Percentiles rank a stretch among this genome's conserved stretches.
These are phyloP conservation scores for Eupeodes corollae DNA, from an alignment of 1,140 invertebrate species.

Conservation along the genomic window DNA sequence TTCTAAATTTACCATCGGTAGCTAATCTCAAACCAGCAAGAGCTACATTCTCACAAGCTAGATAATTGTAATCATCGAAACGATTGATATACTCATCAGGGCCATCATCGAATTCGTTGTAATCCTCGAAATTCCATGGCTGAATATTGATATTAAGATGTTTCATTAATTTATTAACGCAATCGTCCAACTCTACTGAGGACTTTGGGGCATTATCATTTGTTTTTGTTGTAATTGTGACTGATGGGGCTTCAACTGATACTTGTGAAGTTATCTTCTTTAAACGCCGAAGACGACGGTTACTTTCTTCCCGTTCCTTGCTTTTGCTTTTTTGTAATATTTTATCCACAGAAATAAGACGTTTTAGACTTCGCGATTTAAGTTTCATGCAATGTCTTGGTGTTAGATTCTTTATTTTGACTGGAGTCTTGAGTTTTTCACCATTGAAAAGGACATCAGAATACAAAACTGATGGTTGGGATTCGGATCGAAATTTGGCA, in stretches of 20 bases:
- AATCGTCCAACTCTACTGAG: neutral
- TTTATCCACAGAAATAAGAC: conserved; percentile 1
- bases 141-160: conserved; percentile 5
- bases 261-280: no score
- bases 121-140: conserved; percentile 6
- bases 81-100: conserved; percentile 6
- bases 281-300: neutral
- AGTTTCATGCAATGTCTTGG: neutral
- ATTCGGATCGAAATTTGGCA: conserved; percentile 2
- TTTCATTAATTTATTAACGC: neutral
- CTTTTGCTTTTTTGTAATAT: neutral
- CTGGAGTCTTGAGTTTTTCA: neutral
- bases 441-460: conserved; percentile 7
- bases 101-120: neutral
- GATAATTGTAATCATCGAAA: conserved; percentile 9
- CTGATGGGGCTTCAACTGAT: neutral
- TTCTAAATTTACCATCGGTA: no score
- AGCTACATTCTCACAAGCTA: conserved; percentile 8
- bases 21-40: conserved; percentile 7
- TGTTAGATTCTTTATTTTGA: conserved; percentile 7
- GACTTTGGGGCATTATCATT: neutral
- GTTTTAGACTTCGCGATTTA: conserved; percentile 4
- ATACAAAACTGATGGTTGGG: conserved; percentile 4
- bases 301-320: neutral
- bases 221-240: neutral